Base-by-base conservation (phyloP, 2,888 invertebrate genomes). In the Parthenolecanium corni region DNA sequence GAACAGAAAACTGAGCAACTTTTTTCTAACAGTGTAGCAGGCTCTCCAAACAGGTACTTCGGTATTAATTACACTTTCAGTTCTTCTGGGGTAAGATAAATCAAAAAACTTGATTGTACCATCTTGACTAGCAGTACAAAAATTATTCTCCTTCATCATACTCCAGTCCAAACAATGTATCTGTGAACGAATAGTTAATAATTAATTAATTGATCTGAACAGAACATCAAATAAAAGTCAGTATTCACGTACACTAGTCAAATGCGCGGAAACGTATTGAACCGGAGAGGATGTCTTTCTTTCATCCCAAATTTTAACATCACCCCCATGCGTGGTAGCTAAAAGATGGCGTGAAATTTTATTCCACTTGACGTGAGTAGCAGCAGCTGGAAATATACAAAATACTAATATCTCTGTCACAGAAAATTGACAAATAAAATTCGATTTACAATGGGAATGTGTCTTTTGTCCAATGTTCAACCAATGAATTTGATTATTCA, bases 101-200 rank as follows among this genome's bases (percentile, higher is more conserved):
- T 94, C 91, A 76, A 93, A 95, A 74, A 92, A 89, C 76, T 94
- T 94, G 2, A 95, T 92, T 53, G 91, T 90, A 63, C 90, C 88
- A 75, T 96, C 95, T 76, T 95, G 93, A 76, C 94, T 93, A 64
- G 91, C 91, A 9, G 95, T 93, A 47, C 89, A 87, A 65, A 91
- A 74, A 70, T 89, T 88, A 67, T 86, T 86, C 74, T 90, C 89
- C 70, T 85, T 82, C 66, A 81, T 82, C 14, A 88, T 86, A 74
- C 88, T 91, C 95, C 95, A 96, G 73, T 95, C 94, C 38, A 96
- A 81, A 51, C 94, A 92, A 72, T 93, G 89, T 67, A 95, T 93
- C 78, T 92, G 81, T 67, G 76, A 77, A 31, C 16, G 31, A 44
- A 53, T 54, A 42, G 25, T 16, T 65, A 23, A 11, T 66, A 52